phyloP scores from a whole-genome alignment of 2,888 invertebrate genomes.

The Mechanitis mazaeus region DNA sequence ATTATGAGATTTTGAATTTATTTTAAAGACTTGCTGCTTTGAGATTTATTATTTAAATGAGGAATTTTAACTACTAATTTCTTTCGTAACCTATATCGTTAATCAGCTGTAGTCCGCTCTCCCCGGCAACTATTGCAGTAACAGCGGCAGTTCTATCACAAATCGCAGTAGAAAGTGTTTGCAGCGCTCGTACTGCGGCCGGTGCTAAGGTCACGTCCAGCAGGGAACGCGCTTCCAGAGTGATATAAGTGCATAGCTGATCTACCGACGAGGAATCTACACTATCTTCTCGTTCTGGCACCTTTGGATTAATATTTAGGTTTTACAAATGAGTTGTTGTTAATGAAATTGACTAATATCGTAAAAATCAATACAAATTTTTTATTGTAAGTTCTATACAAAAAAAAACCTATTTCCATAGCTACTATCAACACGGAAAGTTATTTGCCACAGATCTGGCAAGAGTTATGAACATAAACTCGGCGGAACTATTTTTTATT shows the following conservation, averaged over 20 bases:
- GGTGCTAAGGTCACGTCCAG: conserved; percentile 83
- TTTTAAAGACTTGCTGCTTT: too few relatives aligned
- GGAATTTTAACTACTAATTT: not conserved
- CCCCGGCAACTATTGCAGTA: conserved; percentile 49
- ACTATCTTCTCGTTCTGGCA: conserved; percentile 64
- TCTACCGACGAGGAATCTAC: conserved; percentile 73
- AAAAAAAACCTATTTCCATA: too few relatives aligned
- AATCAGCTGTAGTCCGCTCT: conserved; percentile 59
- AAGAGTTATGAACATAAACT: too few relatives aligned
- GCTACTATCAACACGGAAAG: too few relatives aligned
- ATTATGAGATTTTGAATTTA: too few relatives aligned
- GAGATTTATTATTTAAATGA: not conserved
- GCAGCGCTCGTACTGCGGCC: conserved; percentile 76
- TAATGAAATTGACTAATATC: too few relatives aligned
- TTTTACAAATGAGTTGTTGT: not conserved
- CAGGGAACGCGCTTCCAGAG: conserved; percentile 80
- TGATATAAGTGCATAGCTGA: conserved; percentile 79
- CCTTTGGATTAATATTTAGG: conserved; percentile 35
- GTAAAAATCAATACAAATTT: too few relatives aligned
- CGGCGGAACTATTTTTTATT: too few relatives aligned
- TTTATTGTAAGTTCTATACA: too few relatives aligned
- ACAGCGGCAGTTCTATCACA: conserved; percentile 58
- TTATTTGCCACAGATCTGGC: too few relatives aligned
- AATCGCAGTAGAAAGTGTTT: conserved; percentile 48
- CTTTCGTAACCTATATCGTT: conserved; percentile 78